A percentile compares a stretch with the other conserved stretches of the same genome.
Evolutionary conservation across 2,888 invertebrate species (phyloP).

Genomic region (Lycocerus yunnanus): DNA sequence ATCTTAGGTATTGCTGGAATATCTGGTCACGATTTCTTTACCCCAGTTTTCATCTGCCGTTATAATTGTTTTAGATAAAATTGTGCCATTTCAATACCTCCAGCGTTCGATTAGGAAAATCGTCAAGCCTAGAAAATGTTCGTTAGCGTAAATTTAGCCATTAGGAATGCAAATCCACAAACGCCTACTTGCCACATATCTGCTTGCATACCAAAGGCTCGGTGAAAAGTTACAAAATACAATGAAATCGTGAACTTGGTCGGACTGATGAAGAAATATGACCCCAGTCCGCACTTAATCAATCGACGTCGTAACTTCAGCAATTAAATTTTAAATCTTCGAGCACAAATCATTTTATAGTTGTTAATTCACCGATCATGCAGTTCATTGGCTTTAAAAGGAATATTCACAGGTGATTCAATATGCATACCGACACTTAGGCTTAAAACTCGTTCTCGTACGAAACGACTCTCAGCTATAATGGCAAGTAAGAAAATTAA

Average conservation of each 20-base stretch:
- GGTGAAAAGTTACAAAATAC: background rate
- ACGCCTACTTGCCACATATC: background rate
- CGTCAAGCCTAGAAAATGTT: background rate
- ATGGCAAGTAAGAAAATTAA: background rate
- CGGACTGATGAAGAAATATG: background rate
- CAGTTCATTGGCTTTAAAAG: slow-evolving; percentile 43
- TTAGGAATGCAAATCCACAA: background rate
- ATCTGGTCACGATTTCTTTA: background rate
- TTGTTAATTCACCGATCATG: slow-evolving; percentile 13
- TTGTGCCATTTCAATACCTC: background rate
- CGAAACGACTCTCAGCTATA: background rate
- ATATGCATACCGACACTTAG: slow-evolving; percentile 33
- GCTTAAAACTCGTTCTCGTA: background rate
- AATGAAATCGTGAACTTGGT: background rate
- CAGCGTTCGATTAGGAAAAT: background rate
- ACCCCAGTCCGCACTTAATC: background rate
- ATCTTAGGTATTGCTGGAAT: background rate
- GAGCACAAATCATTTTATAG: background rate
- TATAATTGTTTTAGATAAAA: background rate
- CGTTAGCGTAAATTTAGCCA: background rate
- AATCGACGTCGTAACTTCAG: background rate
- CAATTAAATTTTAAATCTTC: background rate
- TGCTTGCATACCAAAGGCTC: background rate
- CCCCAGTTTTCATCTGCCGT: background rate
- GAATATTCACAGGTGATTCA: slow-evolving; percentile 38